These are phyloP conservation scores for Monarcha castaneiventris DNA, from an alignment of 2,113 vertebrate genomes.

Conservation along the genomic window DNA sequence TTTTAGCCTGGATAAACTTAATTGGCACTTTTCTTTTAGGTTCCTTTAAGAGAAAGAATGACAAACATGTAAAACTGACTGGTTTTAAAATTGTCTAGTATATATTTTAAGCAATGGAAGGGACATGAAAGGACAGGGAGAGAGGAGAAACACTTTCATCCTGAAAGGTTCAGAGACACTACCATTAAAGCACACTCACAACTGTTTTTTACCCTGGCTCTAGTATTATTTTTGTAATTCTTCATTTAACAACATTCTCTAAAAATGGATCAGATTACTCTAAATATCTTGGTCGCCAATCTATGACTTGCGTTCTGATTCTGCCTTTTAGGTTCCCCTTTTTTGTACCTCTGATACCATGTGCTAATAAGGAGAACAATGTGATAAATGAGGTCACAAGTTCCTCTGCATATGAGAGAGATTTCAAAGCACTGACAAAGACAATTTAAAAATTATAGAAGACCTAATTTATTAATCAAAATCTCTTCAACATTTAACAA, in stretches of 20 bases:
- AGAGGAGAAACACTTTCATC: not conserved
- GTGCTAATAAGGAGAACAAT: not conserved
- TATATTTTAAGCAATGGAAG: not conserved
- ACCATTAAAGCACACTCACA: not conserved
- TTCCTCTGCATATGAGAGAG: not conserved
- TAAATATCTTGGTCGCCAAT: not conserved
- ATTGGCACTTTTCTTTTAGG: not conserved
- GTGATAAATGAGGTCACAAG: conserved; percentile 31
- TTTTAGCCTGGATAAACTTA: not conserved
- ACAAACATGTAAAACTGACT: not conserved
- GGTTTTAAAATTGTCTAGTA: not conserved
- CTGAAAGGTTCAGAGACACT: not conserved
- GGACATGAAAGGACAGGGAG: not conserved
- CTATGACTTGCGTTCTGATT: not conserved
- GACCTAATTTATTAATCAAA: conserved; percentile 39
- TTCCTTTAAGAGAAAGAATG: not conserved
- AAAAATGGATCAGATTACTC: not conserved
- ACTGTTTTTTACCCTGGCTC: not conserved
- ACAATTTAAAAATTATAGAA: conserved; percentile 14
- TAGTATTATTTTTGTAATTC: not conserved
- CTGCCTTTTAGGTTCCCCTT: not conserved
- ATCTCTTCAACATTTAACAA: not conserved
- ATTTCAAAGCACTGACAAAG: conserved; percentile 39
- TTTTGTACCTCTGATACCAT: not conserved
- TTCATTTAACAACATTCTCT: not conserved